Evolutionary conservation across 2,797 vertebrate genomes (phyloP), one percentile per base, ranked within the genome.

Genomic region (Sebastolobus altivelis): DNA sequence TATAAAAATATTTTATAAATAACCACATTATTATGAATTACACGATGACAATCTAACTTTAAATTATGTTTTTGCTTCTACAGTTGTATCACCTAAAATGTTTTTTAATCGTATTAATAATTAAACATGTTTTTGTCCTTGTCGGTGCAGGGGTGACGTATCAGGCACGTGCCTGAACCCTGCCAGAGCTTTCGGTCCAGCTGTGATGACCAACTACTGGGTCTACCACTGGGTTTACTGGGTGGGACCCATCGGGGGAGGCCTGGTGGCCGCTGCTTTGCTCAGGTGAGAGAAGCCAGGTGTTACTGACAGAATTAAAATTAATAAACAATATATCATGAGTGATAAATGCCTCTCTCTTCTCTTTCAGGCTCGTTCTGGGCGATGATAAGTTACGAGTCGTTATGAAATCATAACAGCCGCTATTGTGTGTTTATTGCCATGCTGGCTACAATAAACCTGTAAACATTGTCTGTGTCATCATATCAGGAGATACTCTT

Each of bases 171-270:
- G 97, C 91, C 96, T 97, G 95, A 98, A 98, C 68, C 97, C 97
- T 0, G 96, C 97, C 49, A 93, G 97, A 38, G 97, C 97, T 35
- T 97, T 98, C 0, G 97, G 97, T 12, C 97, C 97, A 0, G 97
- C 97, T 0, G 54, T 97, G 65, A 77, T 97, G 60, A 75, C 95
- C 0, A 92, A 92, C 89, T 93, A 94, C 93, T 97, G 97, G 97
- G 61, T 75, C 58, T 97, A 96, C 73, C 97, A 97, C 90, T 98
- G 97, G 97, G 94, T 98, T 11, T 98, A 98, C 95, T 98, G 97
- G 97, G 89, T 95, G 0, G 96, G 97, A 1, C 97, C 97, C 3
- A 80, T 97, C 6, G 61, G 91, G 2, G 97, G 94, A 13, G 95
- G 94, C 0, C 75, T 97, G 35, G 25, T 97, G 68, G 93, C 92